Base-by-base conservation (phyloP, 2,113 vertebrate genomes). In the Prunella himalayana region DNA sequence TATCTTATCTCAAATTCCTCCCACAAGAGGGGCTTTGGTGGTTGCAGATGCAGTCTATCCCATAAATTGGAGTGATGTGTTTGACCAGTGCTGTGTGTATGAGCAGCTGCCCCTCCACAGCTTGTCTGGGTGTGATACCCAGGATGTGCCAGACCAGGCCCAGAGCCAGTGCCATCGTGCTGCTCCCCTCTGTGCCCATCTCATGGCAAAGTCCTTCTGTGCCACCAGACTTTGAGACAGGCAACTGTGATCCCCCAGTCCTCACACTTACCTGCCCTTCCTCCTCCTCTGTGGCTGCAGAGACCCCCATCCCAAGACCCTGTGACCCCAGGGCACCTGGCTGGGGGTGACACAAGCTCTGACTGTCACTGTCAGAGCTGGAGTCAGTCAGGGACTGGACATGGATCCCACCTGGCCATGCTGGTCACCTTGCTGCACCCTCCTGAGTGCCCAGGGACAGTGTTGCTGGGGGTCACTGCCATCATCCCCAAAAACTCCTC, bases 351-450 rank as follows among this genome's bases (percentile, higher is more conserved):
- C 44, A 39, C 0, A 24, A 47, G 16, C 1, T 21, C 37, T 37
- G 37, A 37, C 47, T 1, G 2, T 16, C 47, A 54, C 57, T 23
- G 18, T 84, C 76, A 91, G 95, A 59, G 97, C 93, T 30, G 97
- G 95, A 82, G 92, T 95, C 69, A 97, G 81, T 61, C 94, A 88
- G 42, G 85, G 83, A 10, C 95, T 3, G 30, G 60, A 33, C 18
- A 20, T 0, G 2, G 25, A 50, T 60, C 33, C 59, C 45, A 21
- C 10, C 39, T 6, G 44, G 39, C 35, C 71, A 30, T 19, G 10
- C 22, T 3, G 7, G 20, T 23, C 70, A 72, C 47, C 30, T 27
- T 33, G 18, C 37, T 3, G 1, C 15, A 54, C 2, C 68, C 25
- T 28, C 37, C 45, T 1, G 10, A 42, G 37, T 0, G 0, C 16